Evolutionary conservation across 2,888 invertebrate genomes (phyloP).

Genomic region (Lycophotia porphyrea): DNA sequence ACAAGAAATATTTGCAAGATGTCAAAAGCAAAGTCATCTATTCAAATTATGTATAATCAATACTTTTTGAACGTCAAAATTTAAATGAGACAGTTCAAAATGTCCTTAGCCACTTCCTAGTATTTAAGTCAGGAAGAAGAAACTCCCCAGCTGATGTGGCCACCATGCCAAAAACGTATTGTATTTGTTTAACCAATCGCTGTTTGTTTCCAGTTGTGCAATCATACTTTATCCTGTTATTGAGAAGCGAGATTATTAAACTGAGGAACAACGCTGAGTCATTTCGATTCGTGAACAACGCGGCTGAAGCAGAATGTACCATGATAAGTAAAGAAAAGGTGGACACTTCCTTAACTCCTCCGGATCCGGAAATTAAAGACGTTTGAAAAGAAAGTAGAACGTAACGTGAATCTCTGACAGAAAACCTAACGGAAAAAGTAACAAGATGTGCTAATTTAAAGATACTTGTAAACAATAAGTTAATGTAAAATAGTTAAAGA

Average conservation of each 20-base stretch:
- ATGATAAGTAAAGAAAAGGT: neutral
- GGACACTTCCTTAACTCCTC: neutral
- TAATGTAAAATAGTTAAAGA: neutral
- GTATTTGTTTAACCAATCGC: neutral
- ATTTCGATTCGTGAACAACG: conserved; percentile 17
- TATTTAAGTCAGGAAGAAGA: neutral
- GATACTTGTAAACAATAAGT: neutral
- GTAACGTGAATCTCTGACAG: neutral
- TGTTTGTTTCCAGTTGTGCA: conserved; percentile 4
- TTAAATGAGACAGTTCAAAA: neutral
- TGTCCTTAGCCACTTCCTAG: neutral
- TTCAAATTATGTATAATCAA: neutral
- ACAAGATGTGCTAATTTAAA: neutral
- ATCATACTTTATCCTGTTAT: conserved; percentile 15
- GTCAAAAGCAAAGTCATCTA: neutral
- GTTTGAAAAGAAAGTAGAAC: neutral
- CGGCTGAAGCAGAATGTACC: conserved; percentile 24
- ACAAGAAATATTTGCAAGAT: neutral
- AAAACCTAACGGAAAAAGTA: neutral
- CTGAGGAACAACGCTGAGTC: neutral
- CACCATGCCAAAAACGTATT: neutral
- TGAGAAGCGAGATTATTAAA: conserved; percentile 25
- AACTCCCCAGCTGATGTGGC: neutral
- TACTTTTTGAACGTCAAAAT: neutral
- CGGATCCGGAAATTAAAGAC: neutral